phyloP scores from a whole-genome alignment of 2,797 vertebrate genomes.

The Lutjanus argentimaculatus region DNA sequence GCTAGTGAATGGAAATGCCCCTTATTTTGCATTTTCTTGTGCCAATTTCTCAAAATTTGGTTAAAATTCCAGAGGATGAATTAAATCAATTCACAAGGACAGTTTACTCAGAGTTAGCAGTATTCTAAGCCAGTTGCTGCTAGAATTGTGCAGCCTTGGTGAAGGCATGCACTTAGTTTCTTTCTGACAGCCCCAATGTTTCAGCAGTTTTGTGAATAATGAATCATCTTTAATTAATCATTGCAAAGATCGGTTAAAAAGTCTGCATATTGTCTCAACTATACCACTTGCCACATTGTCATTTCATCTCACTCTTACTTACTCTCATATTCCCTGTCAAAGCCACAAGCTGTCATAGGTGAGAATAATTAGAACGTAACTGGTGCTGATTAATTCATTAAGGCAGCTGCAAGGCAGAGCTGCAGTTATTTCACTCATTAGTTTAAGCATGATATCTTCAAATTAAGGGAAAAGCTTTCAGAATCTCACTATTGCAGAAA shows the following conservation, averaged over 20 bases:
- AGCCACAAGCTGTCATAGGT: constrained; percentile 19
- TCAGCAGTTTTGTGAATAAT: constrained; percentile 3
- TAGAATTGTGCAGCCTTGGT: neutral
- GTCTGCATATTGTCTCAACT: neutral
- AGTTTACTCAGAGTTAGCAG: neutral
- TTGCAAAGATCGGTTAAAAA: neutral
- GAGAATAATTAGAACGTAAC: constrained; percentile 37
- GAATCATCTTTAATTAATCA: neutral
- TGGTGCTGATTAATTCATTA: constrained; percentile 31
- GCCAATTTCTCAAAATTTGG: neutral
- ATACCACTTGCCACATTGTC: neutral
- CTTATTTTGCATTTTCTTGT: neutral
- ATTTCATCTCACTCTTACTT: constrained; percentile 15
- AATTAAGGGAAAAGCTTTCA: constrained; percentile 13
- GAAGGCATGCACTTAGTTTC: neutral
- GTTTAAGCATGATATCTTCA: constrained; percentile 17
- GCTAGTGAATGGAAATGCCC: neutral
- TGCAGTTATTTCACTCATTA: constrained; percentile 24
- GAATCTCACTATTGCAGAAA: neutral
- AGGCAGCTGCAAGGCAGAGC: constrained; percentile 9
- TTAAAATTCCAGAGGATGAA: neutral
- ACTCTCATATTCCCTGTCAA: constrained; percentile 24
- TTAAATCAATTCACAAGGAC: neutral
- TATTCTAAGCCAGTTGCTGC: neutral
- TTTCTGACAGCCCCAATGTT: neutral